phyloP scores from a whole-genome alignment of 1,140 invertebrate genomes.

The Nasonia longicornis region DNA sequence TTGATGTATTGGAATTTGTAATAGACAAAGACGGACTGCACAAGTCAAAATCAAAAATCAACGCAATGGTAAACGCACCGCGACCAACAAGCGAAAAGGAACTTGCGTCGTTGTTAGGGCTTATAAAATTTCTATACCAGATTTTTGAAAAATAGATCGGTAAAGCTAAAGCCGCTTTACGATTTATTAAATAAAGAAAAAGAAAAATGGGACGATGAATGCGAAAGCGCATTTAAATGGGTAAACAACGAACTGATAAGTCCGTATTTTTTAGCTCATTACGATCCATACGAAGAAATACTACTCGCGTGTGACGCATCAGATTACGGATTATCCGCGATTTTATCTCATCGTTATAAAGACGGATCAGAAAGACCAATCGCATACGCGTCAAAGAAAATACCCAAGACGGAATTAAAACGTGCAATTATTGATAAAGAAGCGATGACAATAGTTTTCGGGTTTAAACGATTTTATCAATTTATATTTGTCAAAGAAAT shows the following conservation, averaged over 20 bases:
- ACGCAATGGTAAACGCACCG: slow-evolving; percentile 46
- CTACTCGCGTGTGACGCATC: slow-evolving; percentile 48
- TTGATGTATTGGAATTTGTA: slow-evolving; percentile 50
- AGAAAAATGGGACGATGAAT: slow-evolving; percentile 28
- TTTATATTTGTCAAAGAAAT: slow-evolving; percentile 4
- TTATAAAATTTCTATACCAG: slow-evolving; percentile 52
- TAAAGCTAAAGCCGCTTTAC: slow-evolving; percentile 40
- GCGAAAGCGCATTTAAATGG: slow-evolving; percentile 38
- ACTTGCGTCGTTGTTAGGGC: slow-evolving; percentile 51
- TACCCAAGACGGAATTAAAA: slow-evolving; percentile 13
- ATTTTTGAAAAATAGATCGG: slow-evolving; percentile 46
- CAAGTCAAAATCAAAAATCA: slow-evolving; percentile 50
- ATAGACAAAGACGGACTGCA: slow-evolving; percentile 53
- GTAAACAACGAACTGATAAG: slow-evolving; percentile 29
- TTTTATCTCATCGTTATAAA: slow-evolving; percentile 9
- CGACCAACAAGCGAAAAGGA: slow-evolving; percentile 42
- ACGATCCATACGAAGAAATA: slow-evolving; percentile 48
- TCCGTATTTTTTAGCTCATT: slow-evolving; percentile 48
- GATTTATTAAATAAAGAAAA: slow-evolving; percentile 5
- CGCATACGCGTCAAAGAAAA: slow-evolving; percentile 32
- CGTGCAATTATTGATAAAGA: slow-evolving; percentile 21
- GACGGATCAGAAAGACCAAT: slow-evolving; percentile 16
- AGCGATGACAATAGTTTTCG: not conserved
- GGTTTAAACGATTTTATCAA: slow-evolving; percentile 10
- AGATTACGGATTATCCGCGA: slow-evolving; percentile 33